Evolutionary conservation across 2,888 invertebrate species (phyloP).

Genomic region (Panzeria rudis): DNA sequence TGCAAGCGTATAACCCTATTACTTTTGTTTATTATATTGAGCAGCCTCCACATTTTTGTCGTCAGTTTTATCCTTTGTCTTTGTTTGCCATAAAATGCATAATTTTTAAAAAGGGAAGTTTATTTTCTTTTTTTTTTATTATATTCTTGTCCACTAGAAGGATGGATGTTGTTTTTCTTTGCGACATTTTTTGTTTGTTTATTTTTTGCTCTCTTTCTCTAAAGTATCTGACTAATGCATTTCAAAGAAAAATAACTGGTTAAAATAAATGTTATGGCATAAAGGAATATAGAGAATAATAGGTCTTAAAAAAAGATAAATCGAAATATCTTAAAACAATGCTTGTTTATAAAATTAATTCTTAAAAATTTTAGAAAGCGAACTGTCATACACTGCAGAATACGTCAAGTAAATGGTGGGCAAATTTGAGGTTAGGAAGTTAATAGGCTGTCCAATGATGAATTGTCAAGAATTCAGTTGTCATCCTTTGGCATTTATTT

Average conservation of each 20-base stretch:
- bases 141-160: conserved; percentile 40
- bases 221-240: background rate
- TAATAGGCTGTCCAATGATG: too few relatives aligned
- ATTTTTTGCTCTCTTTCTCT: background rate
- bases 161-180: conserved; percentile 28
- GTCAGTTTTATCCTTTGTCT: conserved; percentile 4
- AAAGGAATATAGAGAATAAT: background rate
- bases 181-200: background rate
- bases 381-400: background rate
- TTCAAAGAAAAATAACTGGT: background rate
- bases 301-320: conserved; percentile 9
- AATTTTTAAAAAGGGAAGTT: conserved; percentile 52
- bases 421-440: too few relatives aligned
- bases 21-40: conserved; percentile 1
- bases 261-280: background rate
- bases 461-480: too few relatives aligned
- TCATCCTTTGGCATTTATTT: too few relatives aligned
- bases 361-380: background rate
- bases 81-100: conserved; percentile 37
- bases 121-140: conserved; percentile 49
- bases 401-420: background rate
- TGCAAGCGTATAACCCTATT: background rate
- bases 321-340: background rate
- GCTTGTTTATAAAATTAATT: background rate
- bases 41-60: background rate